A percentile compares a stretch with the other conserved stretches of the same genome.
Evolutionary conservation across 2,888 invertebrate species (phyloP).

Genomic region (Epicampocera succincta): DNA sequence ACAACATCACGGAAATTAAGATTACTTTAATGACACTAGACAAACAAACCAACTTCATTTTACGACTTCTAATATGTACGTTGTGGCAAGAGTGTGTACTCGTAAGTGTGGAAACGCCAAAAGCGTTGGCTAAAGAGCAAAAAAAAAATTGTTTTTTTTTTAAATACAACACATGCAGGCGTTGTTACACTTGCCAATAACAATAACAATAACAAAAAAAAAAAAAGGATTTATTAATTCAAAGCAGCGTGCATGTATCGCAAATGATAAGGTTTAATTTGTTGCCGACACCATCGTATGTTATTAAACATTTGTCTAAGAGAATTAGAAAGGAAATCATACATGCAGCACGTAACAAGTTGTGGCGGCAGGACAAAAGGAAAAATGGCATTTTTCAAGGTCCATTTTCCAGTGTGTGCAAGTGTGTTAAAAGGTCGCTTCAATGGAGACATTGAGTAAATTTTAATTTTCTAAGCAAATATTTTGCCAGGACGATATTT

Average conservation of each 20-base stretch:
- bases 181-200: neutral
- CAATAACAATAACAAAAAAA: neutral
- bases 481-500: neutral
- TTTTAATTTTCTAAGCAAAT: slow-evolving; percentile 4
- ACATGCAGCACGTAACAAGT: slow-evolving; percentile 48
- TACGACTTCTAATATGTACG: slow-evolving; percentile 8
- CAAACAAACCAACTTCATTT: slow-evolving; percentile 43
- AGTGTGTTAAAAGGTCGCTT: slow-evolving; percentile 39
- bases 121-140: slow-evolving; percentile 26
- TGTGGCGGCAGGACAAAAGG: slow-evolving; percentile 29
- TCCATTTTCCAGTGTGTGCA: slow-evolving; percentile 26
- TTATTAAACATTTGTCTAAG: slow-evolving; percentile 62
- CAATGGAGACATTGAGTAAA: slow-evolving; percentile 17
- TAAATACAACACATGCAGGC: neutral
- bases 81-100: slow-evolving; percentile 23
- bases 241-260: slow-evolving; percentile 54
- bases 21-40: slow-evolving; percentile 66
- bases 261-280: slow-evolving; percentile 64
- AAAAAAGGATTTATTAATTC: slow-evolving; percentile 58
- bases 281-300: slow-evolving; percentile 47
- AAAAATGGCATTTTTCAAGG: slow-evolving; percentile 14
- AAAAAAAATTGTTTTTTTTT: slow-evolving; percentile 19
- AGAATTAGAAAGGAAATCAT: slow-evolving; percentile 65
- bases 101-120: slow-evolving; percentile 33
- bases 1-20: slow-evolving; percentile 53